A percentile compares a stretch with the other conserved stretches of the same genome.
Conservation (phyloP, 2,888 invertebrate species). For the Latrodectus hesperus region DNA sequence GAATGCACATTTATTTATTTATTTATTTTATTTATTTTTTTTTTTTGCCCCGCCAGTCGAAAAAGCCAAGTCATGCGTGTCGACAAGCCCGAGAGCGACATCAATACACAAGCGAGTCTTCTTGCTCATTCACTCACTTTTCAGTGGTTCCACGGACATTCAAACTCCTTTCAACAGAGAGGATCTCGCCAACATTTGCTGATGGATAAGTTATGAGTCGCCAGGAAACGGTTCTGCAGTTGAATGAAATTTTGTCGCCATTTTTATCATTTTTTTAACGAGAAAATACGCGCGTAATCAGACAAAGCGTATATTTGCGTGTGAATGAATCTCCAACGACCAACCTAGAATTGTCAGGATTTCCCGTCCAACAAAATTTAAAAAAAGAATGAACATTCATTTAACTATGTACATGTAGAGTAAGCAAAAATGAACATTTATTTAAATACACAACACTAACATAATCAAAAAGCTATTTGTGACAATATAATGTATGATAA, state of each 20-base stretch:
- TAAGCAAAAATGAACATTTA: slow-evolving; percentile 4
- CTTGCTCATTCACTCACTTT: slow-evolving; percentile 21
- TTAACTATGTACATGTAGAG: background rate
- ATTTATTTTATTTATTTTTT: no score
- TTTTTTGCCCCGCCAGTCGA: background rate
- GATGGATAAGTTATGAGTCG: background rate
- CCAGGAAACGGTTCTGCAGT: slow-evolving; percentile 67
- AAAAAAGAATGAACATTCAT: no score
- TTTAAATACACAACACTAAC: no score
- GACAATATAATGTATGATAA: no score
- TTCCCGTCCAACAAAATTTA: slow-evolving; percentile 7
- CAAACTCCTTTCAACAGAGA: background rate
- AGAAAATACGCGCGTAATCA: slow-evolving; percentile 10
- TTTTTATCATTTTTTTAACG: background rate
- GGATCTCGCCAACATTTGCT: background rate
- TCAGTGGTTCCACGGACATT: slow-evolving; percentile 1
- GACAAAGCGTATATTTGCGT: slow-evolving; percentile 37
- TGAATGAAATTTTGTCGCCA: slow-evolving; percentile 51
- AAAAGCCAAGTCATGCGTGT: slow-evolving; percentile 21
- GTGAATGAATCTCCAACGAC: slow-evolving; percentile 22
- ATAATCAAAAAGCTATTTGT: no score
- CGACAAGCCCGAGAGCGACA: slow-evolving; percentile 12
- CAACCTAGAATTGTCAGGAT: slow-evolving; percentile 25
- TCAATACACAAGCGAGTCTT: background rate
- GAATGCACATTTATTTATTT: no score